Conservation (phyloP, 2,888 invertebrate species). For the Nipponacmea schrenckii region DNA sequence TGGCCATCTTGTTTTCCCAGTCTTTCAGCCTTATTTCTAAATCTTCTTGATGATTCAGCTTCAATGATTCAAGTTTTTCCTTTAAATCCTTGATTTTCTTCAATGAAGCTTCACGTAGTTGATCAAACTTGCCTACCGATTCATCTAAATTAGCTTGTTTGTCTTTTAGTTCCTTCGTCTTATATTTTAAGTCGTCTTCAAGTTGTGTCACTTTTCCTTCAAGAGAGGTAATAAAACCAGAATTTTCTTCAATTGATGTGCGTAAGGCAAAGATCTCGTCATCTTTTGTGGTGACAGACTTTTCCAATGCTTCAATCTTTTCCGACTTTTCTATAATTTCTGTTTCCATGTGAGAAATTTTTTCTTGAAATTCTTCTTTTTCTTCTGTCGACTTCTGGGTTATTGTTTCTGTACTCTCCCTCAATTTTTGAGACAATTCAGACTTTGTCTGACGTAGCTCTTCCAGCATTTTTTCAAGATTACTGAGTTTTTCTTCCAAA, state of each 20-base stretch:
- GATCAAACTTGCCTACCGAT: constrained; percentile 39
- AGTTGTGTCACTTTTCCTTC: constrained; percentile 33
- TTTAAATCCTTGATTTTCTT: constrained; percentile 46
- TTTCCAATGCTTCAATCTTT: constrained; percentile 31
- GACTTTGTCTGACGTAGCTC: constrained; percentile 37
- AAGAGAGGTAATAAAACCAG: constrained; percentile 23
- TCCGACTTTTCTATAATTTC: constrained; percentile 30
- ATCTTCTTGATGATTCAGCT: constrained; percentile 23
- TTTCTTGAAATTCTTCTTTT: constrained; percentile 32
- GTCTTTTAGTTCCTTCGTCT: constrained; percentile 28
- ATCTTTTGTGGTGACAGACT: constrained; percentile 34
- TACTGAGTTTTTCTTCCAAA: constrained; percentile 40
- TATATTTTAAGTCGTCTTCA: constrained; percentile 42
- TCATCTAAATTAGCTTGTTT: constrained; percentile 28
- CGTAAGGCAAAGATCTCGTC: constrained; percentile 40
- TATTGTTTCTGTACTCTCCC: constrained; percentile 34
- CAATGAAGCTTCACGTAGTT: constrained; percentile 49
- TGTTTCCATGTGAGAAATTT: constrained; percentile 25
- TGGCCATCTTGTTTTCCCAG: constrained; percentile 24
- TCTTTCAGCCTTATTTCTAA: constrained; percentile 26
- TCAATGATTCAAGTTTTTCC: constrained; percentile 38
- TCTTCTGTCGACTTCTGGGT: constrained; percentile 35
- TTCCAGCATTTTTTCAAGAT: constrained; percentile 39
- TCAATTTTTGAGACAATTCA: constrained; percentile 38
- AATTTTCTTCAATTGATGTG: constrained; percentile 36